Conservation (phyloP, 1,140 invertebrate genomes). For the Diploscapter pachys region DNA sequence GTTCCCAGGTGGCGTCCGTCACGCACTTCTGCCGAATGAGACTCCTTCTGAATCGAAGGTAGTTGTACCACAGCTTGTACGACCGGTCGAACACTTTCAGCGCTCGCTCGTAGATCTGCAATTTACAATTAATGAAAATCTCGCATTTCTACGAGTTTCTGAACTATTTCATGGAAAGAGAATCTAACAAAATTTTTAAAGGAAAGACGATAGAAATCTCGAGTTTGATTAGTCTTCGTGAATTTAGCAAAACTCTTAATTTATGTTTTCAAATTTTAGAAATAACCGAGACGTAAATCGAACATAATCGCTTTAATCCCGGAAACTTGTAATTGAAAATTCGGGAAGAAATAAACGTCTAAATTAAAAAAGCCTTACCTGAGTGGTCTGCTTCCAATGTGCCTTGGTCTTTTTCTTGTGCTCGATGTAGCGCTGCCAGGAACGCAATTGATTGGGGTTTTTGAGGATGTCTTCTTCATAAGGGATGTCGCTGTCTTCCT, state of each 20-base stretch:
- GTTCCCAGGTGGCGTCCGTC: constrained; percentile 79
- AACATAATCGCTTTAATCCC: too few relatives aligned
- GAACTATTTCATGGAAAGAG: not conserved
- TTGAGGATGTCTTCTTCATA: constrained; percentile 96
- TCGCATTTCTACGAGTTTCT: not conserved
- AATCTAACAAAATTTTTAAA: not conserved
- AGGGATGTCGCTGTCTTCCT: constrained; percentile 87
- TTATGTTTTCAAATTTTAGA: too few relatives aligned
- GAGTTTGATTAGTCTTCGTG: too few relatives aligned
- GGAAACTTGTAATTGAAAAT: not conserved
- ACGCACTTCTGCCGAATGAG: constrained; percentile 79
- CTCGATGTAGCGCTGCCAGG: constrained; percentile 94
- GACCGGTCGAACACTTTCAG: constrained; percentile 91
- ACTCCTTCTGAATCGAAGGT: constrained; percentile 76
- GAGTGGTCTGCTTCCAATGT: constrained; percentile 65
- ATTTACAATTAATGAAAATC: not conserved
- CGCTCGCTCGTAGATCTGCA: constrained; percentile 76
- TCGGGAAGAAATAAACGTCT: not conserved
- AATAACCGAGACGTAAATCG: too few relatives aligned
- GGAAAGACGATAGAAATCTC: not conserved
- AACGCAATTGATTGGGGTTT: constrained; percentile 95
- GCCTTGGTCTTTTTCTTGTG: constrained; percentile 77
- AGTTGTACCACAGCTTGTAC: constrained; percentile 96
- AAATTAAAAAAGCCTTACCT: constrained; percentile 8
- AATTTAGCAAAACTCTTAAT: too few relatives aligned